phyloP scores from a whole-genome alignment of 2,113 vertebrate genomes.

The Toxostoma redivivum region DNA sequence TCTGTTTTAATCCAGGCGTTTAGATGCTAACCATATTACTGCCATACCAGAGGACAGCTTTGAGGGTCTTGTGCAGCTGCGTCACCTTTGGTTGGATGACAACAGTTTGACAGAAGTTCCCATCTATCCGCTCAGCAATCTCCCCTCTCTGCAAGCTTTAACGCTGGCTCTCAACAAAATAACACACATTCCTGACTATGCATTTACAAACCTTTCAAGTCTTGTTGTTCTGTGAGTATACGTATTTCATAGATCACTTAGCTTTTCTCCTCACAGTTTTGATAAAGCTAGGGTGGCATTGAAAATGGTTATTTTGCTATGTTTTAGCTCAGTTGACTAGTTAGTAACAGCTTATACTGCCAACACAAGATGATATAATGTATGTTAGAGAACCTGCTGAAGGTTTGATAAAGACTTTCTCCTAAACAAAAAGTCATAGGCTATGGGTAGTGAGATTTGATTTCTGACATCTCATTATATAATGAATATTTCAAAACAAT shows the following conservation, averaged over 20 bases:
- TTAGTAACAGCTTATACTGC: background rate
- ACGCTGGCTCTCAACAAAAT: constrained; percentile 95
- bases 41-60: constrained; percentile 92
- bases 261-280: background rate
- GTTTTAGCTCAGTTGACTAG: background rate
- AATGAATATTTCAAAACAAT: background rate
- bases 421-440: background rate
- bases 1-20: constrained; percentile 74
- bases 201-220: constrained; percentile 94
- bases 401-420: background rate
- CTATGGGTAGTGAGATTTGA: background rate
- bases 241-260: background rate
- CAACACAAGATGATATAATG: rapidly evolving
- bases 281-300: background rate
- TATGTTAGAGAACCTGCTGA: rapidly evolving
- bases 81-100: constrained; percentile 97
- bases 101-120: constrained; percentile 91
- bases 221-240: constrained; percentile 93
- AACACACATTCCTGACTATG: constrained; percentile 86
- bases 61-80: constrained; percentile 88
- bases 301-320: background rate
- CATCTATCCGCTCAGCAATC: constrained; percentile 83
- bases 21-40: constrained; percentile 96
- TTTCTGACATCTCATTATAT: background rate
- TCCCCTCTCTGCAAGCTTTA: constrained; percentile 90